Evolutionary conservation across 2,888 invertebrate species (phyloP), one percentile per base, ranked within the genome.

Genomic region (Drosophila ochracea): DNA sequence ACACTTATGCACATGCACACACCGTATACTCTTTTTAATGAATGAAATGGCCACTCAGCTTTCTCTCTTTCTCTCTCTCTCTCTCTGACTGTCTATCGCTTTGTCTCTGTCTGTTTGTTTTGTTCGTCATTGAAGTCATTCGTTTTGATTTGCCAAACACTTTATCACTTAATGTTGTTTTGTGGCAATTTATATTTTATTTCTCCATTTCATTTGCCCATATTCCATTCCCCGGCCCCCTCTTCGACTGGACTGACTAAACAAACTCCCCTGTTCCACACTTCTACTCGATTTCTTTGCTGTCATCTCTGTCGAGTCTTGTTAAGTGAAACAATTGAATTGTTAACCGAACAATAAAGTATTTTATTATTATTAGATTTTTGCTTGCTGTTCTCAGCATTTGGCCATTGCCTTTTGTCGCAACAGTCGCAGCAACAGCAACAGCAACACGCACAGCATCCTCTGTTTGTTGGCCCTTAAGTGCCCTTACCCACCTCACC

Each of bases 311-410:
- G 37, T n/a, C 47, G 59, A 47, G 70, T 75, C 78, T 80, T 83
- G 89, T 86, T 85, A 83, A 89, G 84, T 85, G 86, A 85, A 85
- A 85, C 89, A 85, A 85, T 85, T 85, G 85, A 89, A 85, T 89
- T 85, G 85, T 85, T 85, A 85, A 88, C 85, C 78, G 86, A 86
- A 85, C 86, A 85, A 85, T 85, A 85, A 85, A 85, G 86, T 89
- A 89, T 85, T 85, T 85, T 85, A 89, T 86, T 85, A 78, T 85
- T 85, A 89, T 89, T 85, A 85, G 89, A 86, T 86, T 90, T 86
- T 79, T 71, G 71, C 65, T 74, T 60, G 77, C 61, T 70, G 54
- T 37, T 75, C 64, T 73, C 66, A 64, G 30, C 78, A 78, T 78
- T 78, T 77, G 79, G 69, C 47, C 74, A 67, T 70, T 73, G 74